These are phyloP conservation scores for Oryzias dopingdopingensis DNA, from an alignment of 2,797 vertebrate species.

Conservation along the genomic window DNA sequence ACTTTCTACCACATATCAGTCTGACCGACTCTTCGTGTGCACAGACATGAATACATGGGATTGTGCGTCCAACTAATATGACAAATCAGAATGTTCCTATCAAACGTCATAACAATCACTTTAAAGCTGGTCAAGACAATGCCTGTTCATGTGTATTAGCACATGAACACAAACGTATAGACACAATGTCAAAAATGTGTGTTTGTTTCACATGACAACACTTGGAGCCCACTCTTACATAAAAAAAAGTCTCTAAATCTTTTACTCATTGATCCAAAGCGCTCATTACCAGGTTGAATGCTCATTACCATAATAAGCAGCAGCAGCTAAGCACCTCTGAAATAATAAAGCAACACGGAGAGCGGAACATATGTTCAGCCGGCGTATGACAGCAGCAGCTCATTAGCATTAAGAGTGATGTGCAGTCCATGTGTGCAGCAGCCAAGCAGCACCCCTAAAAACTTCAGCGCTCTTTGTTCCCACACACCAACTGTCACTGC, in stretches of 20 bases:
- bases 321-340: conserved; percentile 42
- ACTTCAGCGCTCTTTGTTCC: conserved; percentile 35
- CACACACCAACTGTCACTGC: conserved; percentile 23
- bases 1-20: too few species aligned
- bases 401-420: conserved; percentile 52
- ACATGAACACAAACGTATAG: too few species aligned
- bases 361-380: conserved; percentile 54
- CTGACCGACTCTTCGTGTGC: too few species aligned
- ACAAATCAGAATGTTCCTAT: too few species aligned
- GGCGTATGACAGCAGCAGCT: conserved; percentile 43
- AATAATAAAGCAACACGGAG: conserved; percentile 34
- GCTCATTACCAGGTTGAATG: conserved; percentile 42
- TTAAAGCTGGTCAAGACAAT: too few species aligned
- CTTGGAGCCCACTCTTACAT: conserved; percentile 66
- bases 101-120: too few species aligned
- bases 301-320: conserved; percentile 56
- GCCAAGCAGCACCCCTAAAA: conserved; percentile 26
- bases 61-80: too few species aligned
- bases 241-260: conserved; percentile 23
- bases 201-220: conserved; percentile 11
- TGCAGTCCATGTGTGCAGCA: conserved; percentile 34
- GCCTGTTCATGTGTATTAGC: too few species aligned
- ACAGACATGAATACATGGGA: too few species aligned
- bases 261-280: conserved; percentile 44
- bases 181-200: neutral